A percentile compares a stretch with the other conserved stretches of the same genome.
These are phyloP conservation scores for Drosophila basisetae DNA, from an alignment of 2,888 invertebrate species.

Conservation along the genomic window DNA sequence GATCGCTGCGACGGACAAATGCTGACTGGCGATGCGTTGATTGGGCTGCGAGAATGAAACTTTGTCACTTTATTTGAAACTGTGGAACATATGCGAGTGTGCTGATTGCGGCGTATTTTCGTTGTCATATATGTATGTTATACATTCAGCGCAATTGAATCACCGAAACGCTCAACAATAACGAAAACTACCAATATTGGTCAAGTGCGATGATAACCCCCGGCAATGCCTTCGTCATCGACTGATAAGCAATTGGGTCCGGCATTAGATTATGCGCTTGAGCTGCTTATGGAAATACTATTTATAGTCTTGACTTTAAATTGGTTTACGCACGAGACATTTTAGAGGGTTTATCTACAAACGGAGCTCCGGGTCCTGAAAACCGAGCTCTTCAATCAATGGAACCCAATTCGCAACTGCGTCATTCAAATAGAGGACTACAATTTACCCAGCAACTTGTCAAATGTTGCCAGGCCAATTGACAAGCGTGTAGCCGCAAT, in stretches of 20 bases:
- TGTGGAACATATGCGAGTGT: conserved; percentile 27
- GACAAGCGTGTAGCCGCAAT: conserved; percentile 6
- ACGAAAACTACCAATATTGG: conserved; percentile 53
- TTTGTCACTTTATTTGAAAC: conserved; percentile 47
- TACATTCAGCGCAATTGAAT: conserved; percentile 66
- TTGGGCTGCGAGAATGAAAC: conserved; percentile 63
- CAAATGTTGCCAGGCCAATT: conserved; percentile 70
- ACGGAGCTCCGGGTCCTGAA: conserved; percentile 17
- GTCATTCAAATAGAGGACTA: conserved; percentile 12
- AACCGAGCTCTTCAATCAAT: conserved; percentile 20
- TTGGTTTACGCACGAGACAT: conserved; percentile 61
- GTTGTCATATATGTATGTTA: conserved; percentile 17
- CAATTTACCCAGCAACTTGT: conserved; percentile 42
- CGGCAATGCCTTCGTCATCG: conserved; percentile 47
- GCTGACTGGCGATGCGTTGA: conserved; percentile 64
- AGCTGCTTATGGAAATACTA: background rate
- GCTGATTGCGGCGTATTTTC: conserved; percentile 23
- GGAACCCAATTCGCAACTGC: conserved; percentile 40
- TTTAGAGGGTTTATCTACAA: conserved; percentile 13
- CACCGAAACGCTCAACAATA: conserved; percentile 35
- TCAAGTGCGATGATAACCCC: conserved; percentile 67
- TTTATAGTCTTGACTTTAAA: conserved; percentile 60
- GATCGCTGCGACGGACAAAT: conserved; percentile 53
- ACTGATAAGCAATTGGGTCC: conserved; percentile 41
- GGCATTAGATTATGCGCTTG: conserved; percentile 34